These are phyloP conservation scores for Epizoanthus fatuus DNA, from an alignment of 92 coral and sea anemone genomes.

Conservation along the genomic window DNA sequence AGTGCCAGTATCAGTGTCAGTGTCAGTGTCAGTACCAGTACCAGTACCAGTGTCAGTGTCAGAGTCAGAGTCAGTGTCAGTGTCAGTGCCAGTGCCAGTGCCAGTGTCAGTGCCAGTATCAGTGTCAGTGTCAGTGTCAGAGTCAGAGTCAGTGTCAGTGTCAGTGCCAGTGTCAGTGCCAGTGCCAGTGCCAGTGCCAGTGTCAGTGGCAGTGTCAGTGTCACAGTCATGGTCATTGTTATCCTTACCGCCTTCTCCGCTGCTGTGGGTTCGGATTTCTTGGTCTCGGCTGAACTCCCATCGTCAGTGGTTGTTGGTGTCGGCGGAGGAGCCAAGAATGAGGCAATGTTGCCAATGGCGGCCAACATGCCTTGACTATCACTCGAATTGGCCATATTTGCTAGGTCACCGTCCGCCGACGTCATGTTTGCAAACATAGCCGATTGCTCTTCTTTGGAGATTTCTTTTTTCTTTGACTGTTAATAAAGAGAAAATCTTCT, in stretches of 20 bases:
- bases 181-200: too few relatives aligned
- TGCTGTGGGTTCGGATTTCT: constrained; percentile 7
- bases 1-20: too few relatives aligned
- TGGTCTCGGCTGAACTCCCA: background rate
- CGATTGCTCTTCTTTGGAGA: constrained; percentile 11
- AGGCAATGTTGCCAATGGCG: constrained; percentile 30
- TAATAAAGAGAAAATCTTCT: too few relatives aligned
- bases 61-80: too few relatives aligned
- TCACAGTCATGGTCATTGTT: background rate
- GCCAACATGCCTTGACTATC: constrained; percentile 10
- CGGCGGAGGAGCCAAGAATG: background rate
- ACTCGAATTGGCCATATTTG: constrained; percentile 38
- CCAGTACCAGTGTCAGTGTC: too few relatives aligned
- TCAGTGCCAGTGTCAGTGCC: too few relatives aligned
- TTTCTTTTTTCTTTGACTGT: constrained; percentile 34
- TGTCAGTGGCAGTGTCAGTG: too few relatives aligned
- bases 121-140: too few relatives aligned
- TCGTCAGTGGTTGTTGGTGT: background rate
- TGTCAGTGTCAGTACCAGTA: too few relatives aligned
- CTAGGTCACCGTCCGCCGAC: constrained; percentile 8
- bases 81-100: too few relatives aligned
- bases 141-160: too few relatives aligned
- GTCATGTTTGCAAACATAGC: constrained; percentile 13
- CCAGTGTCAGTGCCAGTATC: too few relatives aligned
- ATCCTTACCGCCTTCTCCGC: constrained; percentile 16